phyloP scores from a whole-genome alignment of 2,888 invertebrate species.

The Drosophila limbata region DNA sequence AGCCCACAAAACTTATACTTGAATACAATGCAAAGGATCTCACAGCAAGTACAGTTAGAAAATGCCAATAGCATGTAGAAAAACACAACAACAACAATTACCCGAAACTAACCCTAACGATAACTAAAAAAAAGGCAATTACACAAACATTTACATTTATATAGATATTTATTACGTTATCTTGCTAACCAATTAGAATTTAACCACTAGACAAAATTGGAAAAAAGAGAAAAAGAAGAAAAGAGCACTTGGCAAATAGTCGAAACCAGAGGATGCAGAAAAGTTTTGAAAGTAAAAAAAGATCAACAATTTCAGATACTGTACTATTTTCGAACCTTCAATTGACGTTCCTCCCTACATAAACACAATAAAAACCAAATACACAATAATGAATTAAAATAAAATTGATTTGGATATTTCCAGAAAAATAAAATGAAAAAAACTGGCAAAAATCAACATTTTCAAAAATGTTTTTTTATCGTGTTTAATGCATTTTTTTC shows the following conservation, averaged over 20 bases:
- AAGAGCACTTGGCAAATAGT: slow-evolving; percentile 37
- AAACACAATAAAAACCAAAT: too few species aligned
- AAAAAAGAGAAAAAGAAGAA: not conserved
- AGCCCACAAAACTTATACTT: slow-evolving; percentile 12
- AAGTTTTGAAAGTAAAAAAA: too few species aligned
- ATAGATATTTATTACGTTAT: slow-evolving; percentile 42
- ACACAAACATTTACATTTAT: slow-evolving; percentile 29
- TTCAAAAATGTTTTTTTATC: too few species aligned
- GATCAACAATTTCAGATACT: too few species aligned
- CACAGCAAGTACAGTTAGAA: slow-evolving; percentile 50
- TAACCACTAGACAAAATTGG: slow-evolving; percentile 35
- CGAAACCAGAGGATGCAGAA: not conserved
- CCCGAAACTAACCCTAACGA: slow-evolving; percentile 78
- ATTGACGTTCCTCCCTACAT: too few species aligned
- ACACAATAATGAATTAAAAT: too few species aligned
- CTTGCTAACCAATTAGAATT: slow-evolving; percentile 51
- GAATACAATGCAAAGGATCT: slow-evolving; percentile 63
- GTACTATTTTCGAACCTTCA: too few species aligned
- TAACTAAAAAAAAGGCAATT: slow-evolving; percentile 47
- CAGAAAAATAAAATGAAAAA: too few species aligned
- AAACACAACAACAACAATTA: slow-evolving; percentile 13
- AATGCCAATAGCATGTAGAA: slow-evolving; percentile 23
- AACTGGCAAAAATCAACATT: too few species aligned
- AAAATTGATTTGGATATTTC: too few species aligned
- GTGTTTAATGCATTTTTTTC: too few species aligned